Base-by-base conservation (phyloP, 2,888 invertebrate species). In the Noctuana brunneofusca region DNA sequence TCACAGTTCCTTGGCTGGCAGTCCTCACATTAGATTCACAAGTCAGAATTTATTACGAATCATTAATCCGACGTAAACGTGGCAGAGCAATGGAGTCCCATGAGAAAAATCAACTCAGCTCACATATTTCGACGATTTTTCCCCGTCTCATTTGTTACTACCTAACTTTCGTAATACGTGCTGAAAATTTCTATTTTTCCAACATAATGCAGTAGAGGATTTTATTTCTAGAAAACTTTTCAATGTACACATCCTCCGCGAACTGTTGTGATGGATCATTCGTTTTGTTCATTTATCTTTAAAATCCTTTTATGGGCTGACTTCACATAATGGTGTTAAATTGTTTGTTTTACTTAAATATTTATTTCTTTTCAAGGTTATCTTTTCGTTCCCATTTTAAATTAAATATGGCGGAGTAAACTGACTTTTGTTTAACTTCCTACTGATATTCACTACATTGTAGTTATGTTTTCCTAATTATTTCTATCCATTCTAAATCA, bases 41-140 rank as follows among this genome's bases (percentile, higher is more conserved):
- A 68, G 68, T 65, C 67, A 70, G 74, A 72, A 83, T 78, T 80
- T 79, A 83, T 83, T 65, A 76, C 64, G 57, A 59, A 66, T 71
- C 79, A 83, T 86, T 84, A 82, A 84, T 86, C 78, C 70, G 63
- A 69, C 27, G 62, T 67, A 72, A 71, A 75, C 68, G 76, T 78
- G 78, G 76, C 74, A 74, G 71, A 71, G 78, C 67, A 65, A 69
- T 64, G 68, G 75, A 75, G 69, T 79, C 80, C 75, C 76, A 30
- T 71, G 76, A 80, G 75, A 79, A 83, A 84, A 87, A 72, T 87
- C 84, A 82, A 86, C 84, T 80, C 79, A 63, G 73, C 80, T 81
- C 85, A 86, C 86, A 88, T 84, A 84, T 86, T 87, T 80, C 71
- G 75, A 71, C 82, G 75, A 86, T 87, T 86, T 87, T 84, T 89